These are phyloP conservation scores for Sphenopsis melanotis DNA, from an alignment of 2,797 vertebrate genomes.

Conservation along the genomic window DNA sequence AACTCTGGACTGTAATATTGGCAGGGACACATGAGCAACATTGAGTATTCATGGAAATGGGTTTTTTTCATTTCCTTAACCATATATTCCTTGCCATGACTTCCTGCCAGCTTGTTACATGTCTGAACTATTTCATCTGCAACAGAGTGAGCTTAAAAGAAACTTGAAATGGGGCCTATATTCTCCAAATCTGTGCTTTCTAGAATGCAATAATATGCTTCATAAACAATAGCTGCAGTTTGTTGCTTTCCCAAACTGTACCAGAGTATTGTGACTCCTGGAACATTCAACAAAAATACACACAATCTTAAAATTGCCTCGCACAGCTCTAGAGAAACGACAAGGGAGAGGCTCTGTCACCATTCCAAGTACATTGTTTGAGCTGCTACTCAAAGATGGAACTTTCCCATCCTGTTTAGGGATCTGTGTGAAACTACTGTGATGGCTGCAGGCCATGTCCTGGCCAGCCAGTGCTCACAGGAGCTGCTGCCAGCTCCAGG, in stretches of 20 bases:
- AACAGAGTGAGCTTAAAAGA: not conserved
- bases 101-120: not conserved
- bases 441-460: not conserved
- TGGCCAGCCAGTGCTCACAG: not conserved
- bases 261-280: not conserved
- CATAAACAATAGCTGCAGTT: not conserved
- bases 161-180: not conserved
- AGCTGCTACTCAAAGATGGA: not conserved
- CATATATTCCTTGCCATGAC: not conserved
- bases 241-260: not conserved
- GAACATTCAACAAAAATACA: not conserved
- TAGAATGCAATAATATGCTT: not conserved
- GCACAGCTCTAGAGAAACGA: not conserved
- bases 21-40: not conserved
- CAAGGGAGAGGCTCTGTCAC: not conserved
- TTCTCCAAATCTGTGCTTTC: not conserved
- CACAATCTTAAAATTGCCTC: not conserved
- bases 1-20: not conserved
- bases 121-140: not conserved
- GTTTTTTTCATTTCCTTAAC: not conserved
- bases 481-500: not conserved
- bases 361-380: not conserved
- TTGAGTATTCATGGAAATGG: not conserved
- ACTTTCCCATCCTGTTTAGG: not conserved
- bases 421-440: not conserved